Conservation (phyloP, 1,140 invertebrate genomes). For the Drosophila serrata region DNA sequence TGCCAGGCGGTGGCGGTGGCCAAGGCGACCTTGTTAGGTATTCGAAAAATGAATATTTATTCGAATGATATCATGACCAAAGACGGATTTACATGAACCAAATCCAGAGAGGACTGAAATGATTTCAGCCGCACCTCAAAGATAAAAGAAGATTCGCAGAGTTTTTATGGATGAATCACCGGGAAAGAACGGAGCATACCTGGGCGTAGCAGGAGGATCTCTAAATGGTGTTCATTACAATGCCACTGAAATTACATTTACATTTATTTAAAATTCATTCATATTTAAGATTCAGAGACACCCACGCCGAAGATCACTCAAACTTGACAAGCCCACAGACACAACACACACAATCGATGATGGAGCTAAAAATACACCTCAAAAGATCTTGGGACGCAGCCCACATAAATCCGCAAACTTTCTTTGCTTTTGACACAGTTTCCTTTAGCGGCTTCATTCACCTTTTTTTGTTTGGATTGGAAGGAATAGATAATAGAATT, state of each 20-base stretch:
- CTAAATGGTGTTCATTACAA: slow-evolving; percentile 66
- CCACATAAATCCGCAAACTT: slow-evolving; percentile 51
- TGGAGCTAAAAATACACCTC: slow-evolving; percentile 22
- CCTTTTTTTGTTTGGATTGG: slow-evolving; percentile 53
- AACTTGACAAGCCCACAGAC: slow-evolving; percentile 44
- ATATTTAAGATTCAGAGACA: slow-evolving; percentile 35
- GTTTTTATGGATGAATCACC: slow-evolving; percentile 27
- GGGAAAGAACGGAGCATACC: slow-evolving; percentile 43
- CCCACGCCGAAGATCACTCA: slow-evolving; percentile 52
- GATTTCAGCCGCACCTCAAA: slow-evolving; percentile 43
- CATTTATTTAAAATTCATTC: slow-evolving; percentile 18
- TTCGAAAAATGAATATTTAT: slow-evolving; percentile 55
- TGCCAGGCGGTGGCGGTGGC: slow-evolving; percentile 26
- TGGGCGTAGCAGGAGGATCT: slow-evolving; percentile 56
- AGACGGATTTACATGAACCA: slow-evolving; percentile 33
- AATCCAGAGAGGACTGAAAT: slow-evolving; percentile 25
- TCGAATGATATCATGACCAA: slow-evolving; percentile 59
- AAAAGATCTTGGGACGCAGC: slow-evolving; percentile 30
- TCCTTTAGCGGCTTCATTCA: slow-evolving; percentile 61
- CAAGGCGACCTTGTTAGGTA: slow-evolving; percentile 52
- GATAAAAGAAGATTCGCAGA: slow-evolving; percentile 19
- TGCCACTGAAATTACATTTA: slow-evolving; percentile 16
- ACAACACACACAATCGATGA: slow-evolving; percentile 12
- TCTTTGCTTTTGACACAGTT: slow-evolving; percentile 76
- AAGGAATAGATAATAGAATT: slow-evolving; percentile 19